Percentiles rank a stretch among this genome's conserved stretches.
phyloP scores from a whole-genome alignment of 2,797 vertebrate species.

The Tamandua tetradactyla region DNA sequence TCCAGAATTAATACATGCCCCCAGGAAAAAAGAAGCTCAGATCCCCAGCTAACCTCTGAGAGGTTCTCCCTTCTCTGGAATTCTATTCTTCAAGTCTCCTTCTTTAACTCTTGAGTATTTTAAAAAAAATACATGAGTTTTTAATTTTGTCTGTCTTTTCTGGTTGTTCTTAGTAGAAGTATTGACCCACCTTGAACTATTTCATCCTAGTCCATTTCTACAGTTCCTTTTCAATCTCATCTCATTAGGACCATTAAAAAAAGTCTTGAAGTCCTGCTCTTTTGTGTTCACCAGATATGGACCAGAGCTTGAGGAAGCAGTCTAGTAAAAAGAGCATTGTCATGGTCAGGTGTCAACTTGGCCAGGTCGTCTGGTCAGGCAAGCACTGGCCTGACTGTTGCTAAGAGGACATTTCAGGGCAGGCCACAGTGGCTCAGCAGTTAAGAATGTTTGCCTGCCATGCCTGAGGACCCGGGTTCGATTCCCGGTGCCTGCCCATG shows the following conservation, averaged over 20 bases:
- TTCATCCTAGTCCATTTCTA: background rate
- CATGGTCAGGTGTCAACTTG: too few relatives aligned
- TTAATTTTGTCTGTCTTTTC: slow-evolving; percentile 31
- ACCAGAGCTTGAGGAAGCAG: background rate
- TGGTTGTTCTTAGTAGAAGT: background rate
- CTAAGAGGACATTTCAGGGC: too few relatives aligned
- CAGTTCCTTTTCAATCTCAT: background rate
- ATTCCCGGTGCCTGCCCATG: too few relatives aligned
- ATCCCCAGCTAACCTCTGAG: background rate
- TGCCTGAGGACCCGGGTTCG: too few relatives aligned
- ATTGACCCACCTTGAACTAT: background rate
- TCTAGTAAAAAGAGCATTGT: background rate
- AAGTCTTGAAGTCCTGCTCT: background rate
- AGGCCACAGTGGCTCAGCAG: too few relatives aligned
- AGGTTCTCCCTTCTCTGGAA: background rate
- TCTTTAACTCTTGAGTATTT: background rate
- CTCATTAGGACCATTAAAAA: background rate
- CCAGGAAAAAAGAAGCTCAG: background rate
- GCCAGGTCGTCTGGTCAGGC: too few relatives aligned
- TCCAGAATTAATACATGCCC: background rate
- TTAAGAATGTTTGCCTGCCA: too few relatives aligned
- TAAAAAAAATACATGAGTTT: background rate
- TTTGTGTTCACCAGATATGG: background rate
- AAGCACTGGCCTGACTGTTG: too few relatives aligned
- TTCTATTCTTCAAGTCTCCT: background rate